These are phyloP conservation scores for Pegoplata infirma DNA, from an alignment of 2,888 invertebrate species.

Conservation along the genomic window DNA sequence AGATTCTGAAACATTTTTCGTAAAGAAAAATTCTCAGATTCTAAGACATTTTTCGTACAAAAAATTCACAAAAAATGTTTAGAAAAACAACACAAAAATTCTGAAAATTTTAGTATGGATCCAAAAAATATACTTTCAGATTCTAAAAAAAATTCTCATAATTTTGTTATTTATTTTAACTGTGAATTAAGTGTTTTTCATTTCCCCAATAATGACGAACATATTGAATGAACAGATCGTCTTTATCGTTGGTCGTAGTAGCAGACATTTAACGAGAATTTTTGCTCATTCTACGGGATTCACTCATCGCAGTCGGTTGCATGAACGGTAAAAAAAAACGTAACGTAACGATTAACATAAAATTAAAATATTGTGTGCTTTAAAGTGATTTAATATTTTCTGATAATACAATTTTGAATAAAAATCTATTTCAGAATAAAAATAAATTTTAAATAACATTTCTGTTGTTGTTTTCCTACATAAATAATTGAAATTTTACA, in stretches of 20 bases:
- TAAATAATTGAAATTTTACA: neutral
- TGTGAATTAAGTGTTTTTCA: neutral
- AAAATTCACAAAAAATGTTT: too few species aligned
- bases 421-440: neutral
- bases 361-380: slow-evolving; percentile 18
- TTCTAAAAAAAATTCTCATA: too few species aligned
- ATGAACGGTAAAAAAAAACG: slow-evolving; percentile 45
- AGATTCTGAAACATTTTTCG: too few species aligned
- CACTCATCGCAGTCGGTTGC: slow-evolving; percentile 54
- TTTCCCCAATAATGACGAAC: neutral
- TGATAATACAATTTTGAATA: slow-evolving; percentile 2
- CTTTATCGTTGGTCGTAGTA: slow-evolving; percentile 32
- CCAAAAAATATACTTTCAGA: too few species aligned
- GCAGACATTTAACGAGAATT: slow-evolving; percentile 41
- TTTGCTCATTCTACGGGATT: slow-evolving; percentile 55
- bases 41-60: too few species aligned
- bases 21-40: too few species aligned
- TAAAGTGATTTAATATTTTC: slow-evolving; percentile 19
- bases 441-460: neutral
- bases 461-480: neutral
- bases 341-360: slow-evolving; percentile 59
- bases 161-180: too few species aligned
- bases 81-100: too few species aligned
- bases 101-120: too few species aligned
- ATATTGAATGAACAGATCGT: neutral